Conservation (phyloP, 2,113 vertebrate species). For the Tragelaphus scriptus region DNA sequence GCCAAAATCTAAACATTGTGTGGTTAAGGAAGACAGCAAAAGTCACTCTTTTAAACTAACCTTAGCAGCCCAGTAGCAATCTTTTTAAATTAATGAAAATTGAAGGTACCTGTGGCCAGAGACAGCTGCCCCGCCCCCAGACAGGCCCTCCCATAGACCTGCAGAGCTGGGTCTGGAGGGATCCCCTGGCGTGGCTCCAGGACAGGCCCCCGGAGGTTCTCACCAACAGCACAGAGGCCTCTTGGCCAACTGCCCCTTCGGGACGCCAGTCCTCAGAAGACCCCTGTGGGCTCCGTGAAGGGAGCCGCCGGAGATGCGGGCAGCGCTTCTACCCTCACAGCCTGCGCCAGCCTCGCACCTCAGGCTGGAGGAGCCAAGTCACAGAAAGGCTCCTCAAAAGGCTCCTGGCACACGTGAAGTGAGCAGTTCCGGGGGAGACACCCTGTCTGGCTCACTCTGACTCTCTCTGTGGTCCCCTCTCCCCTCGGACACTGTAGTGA, state of each 20-base stretch:
- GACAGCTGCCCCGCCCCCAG: not conserved
- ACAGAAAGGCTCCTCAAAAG: not conserved
- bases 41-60: not conserved
- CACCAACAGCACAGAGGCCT: not conserved
- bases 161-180: not conserved
- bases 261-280: not conserved
- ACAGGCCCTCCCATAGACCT: not conserved
- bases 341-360: not conserved
- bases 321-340: not conserved
- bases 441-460: not conserved
- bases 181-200: not conserved
- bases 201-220: not conserved
- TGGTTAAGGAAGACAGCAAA: slow-evolving; percentile 77
- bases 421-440: not conserved
- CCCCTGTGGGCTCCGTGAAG: not conserved
- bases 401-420: not conserved
- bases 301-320: not conserved
- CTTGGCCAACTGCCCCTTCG: not conserved
- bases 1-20: slow-evolving; percentile 90
- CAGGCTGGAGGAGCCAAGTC: not conserved
- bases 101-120: not conserved
- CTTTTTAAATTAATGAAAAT: not conserved
- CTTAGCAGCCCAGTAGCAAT: not conserved
- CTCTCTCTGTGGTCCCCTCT: not conserved
- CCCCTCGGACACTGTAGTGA: not conserved